Base-by-base conservation (phyloP, 2,888 invertebrate species). In the Drosophila mettleri region DNA sequence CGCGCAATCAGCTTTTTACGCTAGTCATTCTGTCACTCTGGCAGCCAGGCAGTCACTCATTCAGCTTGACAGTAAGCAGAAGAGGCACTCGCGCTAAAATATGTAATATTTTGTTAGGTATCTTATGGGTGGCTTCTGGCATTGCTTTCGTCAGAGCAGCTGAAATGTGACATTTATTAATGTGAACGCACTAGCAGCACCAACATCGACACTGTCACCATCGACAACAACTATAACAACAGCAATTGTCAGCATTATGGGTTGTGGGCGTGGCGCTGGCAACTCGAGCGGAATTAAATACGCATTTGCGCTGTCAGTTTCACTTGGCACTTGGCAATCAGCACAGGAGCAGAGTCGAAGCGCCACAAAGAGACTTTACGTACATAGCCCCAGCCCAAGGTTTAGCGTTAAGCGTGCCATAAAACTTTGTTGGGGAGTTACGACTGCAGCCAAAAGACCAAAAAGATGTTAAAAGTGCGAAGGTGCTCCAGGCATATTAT, bases 121-220 rank as follows among this genome's bases (percentile, higher is more conserved):
- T 48, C 36, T 38, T 49, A 39, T 34, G 49, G 49, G 20, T 12
- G 53, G 43, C 57, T 34, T 58, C 58, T 29, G 45, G 52, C 51
- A 38, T 33, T 43, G 74, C 55, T 66, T 52, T 64, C 59, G 33
- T 67, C 83, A 72, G 52, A 76, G 72, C 59, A 69, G 54, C 65
- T 70, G 62, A 70, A 68, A 66, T 78, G 72, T 80, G 85, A 88
- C 88, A 80, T 86, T 88, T 85, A 85, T 85, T 88, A 85, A 86
- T 88, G 84, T 69, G 69, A 83, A 69, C 83, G 74, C 80, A 72
- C 70, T 77, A 77, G 61, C 82, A 7, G 5, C 22, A 10, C 33
- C 31, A 29, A 12, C 29, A 29, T 18, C 33, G 5, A 33, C 43
- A 62, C 53, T 38, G 52, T 46, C 41, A 66, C 53, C 59, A 49